Conservation (phyloP, 2,888 invertebrate genomes). For the Blomia tropicalis region DNA sequence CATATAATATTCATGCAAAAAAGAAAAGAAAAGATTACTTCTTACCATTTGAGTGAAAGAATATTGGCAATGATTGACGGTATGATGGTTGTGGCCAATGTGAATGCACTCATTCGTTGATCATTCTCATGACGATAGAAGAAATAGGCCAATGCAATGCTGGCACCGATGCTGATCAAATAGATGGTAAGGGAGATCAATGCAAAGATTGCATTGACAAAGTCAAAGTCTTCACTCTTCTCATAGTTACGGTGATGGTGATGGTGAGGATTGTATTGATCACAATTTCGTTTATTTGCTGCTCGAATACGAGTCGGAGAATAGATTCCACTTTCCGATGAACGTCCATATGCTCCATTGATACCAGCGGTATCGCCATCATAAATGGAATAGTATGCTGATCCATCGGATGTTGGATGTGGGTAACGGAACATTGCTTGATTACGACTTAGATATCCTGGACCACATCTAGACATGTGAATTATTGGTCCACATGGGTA, state of each 20-base stretch:
- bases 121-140: constrained; percentile 25
- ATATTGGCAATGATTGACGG: constrained; percentile 29
- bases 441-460: not conserved
- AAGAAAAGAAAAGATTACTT: constrained; percentile 5
- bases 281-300: not conserved
- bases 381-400: constrained; percentile 17
- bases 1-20: no score
- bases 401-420: constrained; percentile 11
- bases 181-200: constrained; percentile 25
- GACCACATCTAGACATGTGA: not conserved
- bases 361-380: constrained; percentile 19
- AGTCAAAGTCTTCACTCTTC: constrained; percentile 22
- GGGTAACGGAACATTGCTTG: not conserved
- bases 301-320: constrained; percentile 12
- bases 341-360: constrained; percentile 6
- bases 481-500: constrained; percentile 1
- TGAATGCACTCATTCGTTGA: constrained; percentile 25
- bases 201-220: constrained; percentile 24
- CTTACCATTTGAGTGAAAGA: constrained; percentile 29
- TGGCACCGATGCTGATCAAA: constrained; percentile 25
- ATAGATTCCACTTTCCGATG: constrained; percentile 11
- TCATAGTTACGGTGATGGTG: not conserved
- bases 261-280: constrained; percentile 11
- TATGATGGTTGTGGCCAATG: constrained; percentile 26
- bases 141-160: constrained; percentile 26